Evolutionary conservation across 2,113 vertebrate species (phyloP).

Genomic region (Myodes glareolus): DNA sequence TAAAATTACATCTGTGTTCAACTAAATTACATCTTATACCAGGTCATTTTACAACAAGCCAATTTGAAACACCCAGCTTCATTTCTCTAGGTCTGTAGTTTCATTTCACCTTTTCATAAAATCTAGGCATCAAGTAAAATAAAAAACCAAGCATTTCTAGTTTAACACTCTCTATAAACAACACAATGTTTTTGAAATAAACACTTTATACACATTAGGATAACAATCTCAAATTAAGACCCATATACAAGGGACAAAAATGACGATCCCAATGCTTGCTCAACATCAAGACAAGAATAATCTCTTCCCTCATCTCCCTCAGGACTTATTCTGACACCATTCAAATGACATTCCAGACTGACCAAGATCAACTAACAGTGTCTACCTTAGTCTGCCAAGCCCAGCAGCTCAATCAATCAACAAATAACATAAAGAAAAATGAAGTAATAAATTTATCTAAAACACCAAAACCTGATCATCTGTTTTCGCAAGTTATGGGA

Average conservation of each 20-base stretch:
- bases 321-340: constrained; percentile 26
- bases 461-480: constrained; percentile 38
- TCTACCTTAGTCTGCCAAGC: constrained; percentile 27
- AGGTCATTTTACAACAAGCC: background rate
- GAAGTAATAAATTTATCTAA: constrained; percentile 23
- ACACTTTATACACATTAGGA: background rate
- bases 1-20: constrained; percentile 47
- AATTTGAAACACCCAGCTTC: background rate
- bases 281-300: constrained; percentile 36
- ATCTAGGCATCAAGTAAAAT: constrained; percentile 53
- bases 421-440: constrained; percentile 15
- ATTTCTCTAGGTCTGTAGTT: constrained; percentile 47
- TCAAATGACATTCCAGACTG: constrained; percentile 40
- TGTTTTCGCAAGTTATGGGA: background rate
- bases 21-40: constrained; percentile 34
- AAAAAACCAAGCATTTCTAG: background rate
- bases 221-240: constrained; percentile 13
- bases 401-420: background rate
- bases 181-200: background rate
- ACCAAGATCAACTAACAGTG: constrained; percentile 44
- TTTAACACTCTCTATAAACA: constrained; percentile 3
- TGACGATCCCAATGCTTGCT: background rate
- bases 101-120: constrained; percentile 28
- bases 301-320: constrained; percentile 45
- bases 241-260: background rate